Base-by-base conservation (phyloP, 2,797 vertebrate species). In the Lycodopsis pacificus region DNA sequence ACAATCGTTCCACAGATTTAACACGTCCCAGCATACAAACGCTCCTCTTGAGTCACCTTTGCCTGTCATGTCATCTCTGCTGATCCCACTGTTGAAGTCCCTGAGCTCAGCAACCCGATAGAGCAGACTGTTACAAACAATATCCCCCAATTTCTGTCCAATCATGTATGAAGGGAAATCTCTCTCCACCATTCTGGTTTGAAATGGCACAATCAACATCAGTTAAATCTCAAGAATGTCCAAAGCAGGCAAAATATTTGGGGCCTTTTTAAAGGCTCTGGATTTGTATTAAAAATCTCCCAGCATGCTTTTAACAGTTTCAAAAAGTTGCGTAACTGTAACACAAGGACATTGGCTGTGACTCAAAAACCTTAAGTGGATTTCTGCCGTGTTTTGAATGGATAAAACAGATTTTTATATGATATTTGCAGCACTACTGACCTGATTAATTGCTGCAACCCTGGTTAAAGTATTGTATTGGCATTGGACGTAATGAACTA, bases 31-130 rank as follows among this genome's bases (percentile, higher is more conserved):
- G 65, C 56, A 42, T 62, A 77, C 74, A 51, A 63, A 73, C 54
- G 25, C 15, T 34, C 51, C 67, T 49, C 51, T 44, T 90, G 88
- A 93, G 77, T 92, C 90, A 91, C 68, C 79, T 65, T 53, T 78
- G 36, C 71, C 86, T 82, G 89, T 91, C 87, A 71, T 27, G 70
- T 67, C 69, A 79, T 88, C 75, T 76, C 65, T 42, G 5, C 65
- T 72, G 79, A 83, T 83, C 49, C 68, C 44, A 15, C 25, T 19
- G 36, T 56, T 71, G 7, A 64, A 68, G 59, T 71, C 66, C 51
- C 70, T 36, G 74, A 76, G 77, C 74, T 51, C 19, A 42, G 79
- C 68, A 84, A 83, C 74, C 61, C 32, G 70, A 79, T 59, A 17
- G 54, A 75, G 66, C 63, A 17, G 17, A 67, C 51, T 67, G 79